Base-by-base conservation (phyloP, 2,113 vertebrate species). In the Cariama cristata region DNA sequence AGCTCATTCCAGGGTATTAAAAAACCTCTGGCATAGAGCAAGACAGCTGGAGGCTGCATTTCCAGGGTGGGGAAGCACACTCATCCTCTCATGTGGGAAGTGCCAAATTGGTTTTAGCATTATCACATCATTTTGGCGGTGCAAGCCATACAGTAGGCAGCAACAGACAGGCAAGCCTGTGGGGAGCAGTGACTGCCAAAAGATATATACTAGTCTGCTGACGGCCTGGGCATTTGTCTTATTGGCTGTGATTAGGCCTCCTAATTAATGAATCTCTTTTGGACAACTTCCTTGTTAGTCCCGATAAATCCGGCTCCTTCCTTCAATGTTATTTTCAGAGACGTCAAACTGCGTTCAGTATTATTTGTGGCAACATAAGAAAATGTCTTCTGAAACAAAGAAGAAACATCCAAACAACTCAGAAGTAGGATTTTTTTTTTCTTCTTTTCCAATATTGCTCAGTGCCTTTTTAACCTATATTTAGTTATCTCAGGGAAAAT, bases 251-350 rank as follows among this genome's bases (percentile, higher is more conserved):
- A 95, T 96, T 94, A 97, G 74, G 67, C 23, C 50, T 86, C 42
- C 67, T 94, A 94, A 94, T 95, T 93, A 97, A 94, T 90, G 28
- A 96, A 88, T 83, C 84, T 91, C 77, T 90, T 94, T 63, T 96
- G 91, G 94, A 95, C 77, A 96, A 93, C 93, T 85, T 94, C 58
- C 91, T 95, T 76, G 66, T 96, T 97, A 96, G 87, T 52, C 59
- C 71, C 1, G 0, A 94, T 90, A 92, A 86, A 96, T 94, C 93
- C 77, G 75, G n/a, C 82, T 95, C 56, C 40, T 93, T 92, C 38
- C 60, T 94, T 92, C 56, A 85, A 47, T 0, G 0, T 81, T 68
- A 77, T 73, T 89, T 96, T 76, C 91, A 75, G 68, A 91, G 21
- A 22, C 89, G 45, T 95, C 69, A 86, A 69, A 53, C 59, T 83